These are phyloP conservation scores for Drosophila neocordata DNA, from an alignment of 1,140 invertebrate genomes.

Conservation along the genomic window DNA sequence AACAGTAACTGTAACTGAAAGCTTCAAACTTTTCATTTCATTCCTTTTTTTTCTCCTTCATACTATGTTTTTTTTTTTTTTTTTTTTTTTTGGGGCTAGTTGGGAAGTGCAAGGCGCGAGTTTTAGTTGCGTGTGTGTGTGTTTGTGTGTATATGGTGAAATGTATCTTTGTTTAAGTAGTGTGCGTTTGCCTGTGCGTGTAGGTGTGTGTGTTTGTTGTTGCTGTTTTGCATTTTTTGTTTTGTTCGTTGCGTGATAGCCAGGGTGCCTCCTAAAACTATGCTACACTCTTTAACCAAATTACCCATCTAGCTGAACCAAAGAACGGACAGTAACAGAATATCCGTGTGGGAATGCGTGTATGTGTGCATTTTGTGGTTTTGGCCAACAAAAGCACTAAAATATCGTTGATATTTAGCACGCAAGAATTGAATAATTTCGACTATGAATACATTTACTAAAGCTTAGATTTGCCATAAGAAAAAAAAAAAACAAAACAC, in stretches of 20 bases:
- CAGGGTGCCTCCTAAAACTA: slow-evolving; percentile 53
- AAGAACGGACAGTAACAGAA: too few relatives aligned
- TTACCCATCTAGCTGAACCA: slow-evolving; percentile 29
- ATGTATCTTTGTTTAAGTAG: background rate
- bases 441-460: background rate
- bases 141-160: slow-evolving; percentile 15
- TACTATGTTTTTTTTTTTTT: too few relatives aligned
- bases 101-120: slow-evolving; percentile 48
- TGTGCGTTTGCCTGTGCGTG: background rate
- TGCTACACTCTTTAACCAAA: slow-evolving; percentile 53
- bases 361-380: background rate
- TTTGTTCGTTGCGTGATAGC: slow-evolving; percentile 49
- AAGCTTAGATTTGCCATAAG: too few relatives aligned
- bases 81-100: slow-evolving; percentile 7
- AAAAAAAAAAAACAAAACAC: too few relatives aligned
- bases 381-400: slow-evolving; percentile 22
- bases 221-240: slow-evolving; percentile 47
- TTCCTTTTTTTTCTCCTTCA: background rate
- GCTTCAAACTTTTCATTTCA: slow-evolving; percentile 43
- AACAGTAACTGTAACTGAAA: slow-evolving; percentile 42
- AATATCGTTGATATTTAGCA: background rate
- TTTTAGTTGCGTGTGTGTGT: slow-evolving; percentile 33
- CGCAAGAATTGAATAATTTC: background rate
- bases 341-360: too few relatives aligned
- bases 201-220: slow-evolving; percentile 1